Evolutionary conservation across 2,113 vertebrate genomes (phyloP).

Genomic region (Pseudorasbora parva): DNA sequence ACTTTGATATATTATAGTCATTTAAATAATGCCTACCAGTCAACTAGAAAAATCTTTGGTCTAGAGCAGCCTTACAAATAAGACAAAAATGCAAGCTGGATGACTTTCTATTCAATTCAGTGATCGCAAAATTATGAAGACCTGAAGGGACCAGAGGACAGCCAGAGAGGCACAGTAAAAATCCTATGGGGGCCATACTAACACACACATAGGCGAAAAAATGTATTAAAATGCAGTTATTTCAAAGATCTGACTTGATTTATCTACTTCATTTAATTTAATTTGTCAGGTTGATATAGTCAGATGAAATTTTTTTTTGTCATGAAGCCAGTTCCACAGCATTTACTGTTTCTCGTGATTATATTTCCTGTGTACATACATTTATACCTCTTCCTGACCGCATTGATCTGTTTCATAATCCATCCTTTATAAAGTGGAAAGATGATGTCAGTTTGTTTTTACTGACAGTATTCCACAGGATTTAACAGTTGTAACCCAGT

Average conservation of each 20-base stretch:
- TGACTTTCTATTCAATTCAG: too few relatives aligned
- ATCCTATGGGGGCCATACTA: too few relatives aligned
- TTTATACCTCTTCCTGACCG: background rate
- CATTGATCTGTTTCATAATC: background rate
- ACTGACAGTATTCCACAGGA: conserved; percentile 2
- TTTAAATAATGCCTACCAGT: too few relatives aligned
- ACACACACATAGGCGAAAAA: too few relatives aligned
- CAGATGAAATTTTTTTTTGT: background rate
- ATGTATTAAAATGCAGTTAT: background rate
- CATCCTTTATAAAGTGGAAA: background rate
- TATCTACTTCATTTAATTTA: background rate
- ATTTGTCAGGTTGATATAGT: background rate
- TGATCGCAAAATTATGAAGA: too few relatives aligned
- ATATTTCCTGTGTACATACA: background rate
- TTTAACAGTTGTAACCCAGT: conserved; percentile 42
- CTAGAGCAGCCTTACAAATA: too few relatives aligned
- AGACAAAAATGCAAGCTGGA: too few relatives aligned
- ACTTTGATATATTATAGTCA: too few relatives aligned
- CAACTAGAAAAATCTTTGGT: too few relatives aligned
- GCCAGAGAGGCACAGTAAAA: too few relatives aligned
- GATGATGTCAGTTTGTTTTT: background rate
- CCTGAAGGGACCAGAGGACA: too few relatives aligned
- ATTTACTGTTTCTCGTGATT: background rate
- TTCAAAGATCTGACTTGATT: background rate
- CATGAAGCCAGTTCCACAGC: too few relatives aligned